Conservation (phyloP, 2,113 vertebrate species). For the Oophaga pumilio region DNA sequence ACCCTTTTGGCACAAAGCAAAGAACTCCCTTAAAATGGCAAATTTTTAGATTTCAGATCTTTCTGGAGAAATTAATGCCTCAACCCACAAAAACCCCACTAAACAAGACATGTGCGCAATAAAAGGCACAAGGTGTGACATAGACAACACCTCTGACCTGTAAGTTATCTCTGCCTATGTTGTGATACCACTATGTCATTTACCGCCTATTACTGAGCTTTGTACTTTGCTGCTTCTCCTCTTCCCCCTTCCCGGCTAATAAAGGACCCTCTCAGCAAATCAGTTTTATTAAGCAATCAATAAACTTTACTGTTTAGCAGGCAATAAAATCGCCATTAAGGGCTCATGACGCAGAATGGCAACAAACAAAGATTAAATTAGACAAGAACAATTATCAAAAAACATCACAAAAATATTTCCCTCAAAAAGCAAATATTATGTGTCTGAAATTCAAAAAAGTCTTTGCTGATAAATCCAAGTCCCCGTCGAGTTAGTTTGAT, state of each 20-base stretch:
- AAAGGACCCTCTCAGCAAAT: conserved; percentile 19
- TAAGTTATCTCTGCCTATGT: background rate
- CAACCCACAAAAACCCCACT: background rate
- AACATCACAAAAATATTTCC: background rate
- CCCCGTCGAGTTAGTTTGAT: background rate
- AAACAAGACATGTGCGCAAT: background rate
- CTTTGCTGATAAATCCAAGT: background rate
- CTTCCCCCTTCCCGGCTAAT: background rate
- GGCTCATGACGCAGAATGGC: background rate
- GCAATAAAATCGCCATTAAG: conserved; percentile 34
- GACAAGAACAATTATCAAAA: background rate
- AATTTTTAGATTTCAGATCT: background rate
- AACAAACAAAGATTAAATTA: background rate
- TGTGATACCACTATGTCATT: background rate
- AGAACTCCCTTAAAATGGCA: background rate
- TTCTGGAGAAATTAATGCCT: background rate
- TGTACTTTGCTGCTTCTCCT: background rate
- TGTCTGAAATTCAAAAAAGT: background rate
- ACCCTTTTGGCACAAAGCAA: background rate
- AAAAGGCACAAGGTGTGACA: background rate
- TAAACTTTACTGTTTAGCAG: conserved; percentile 46
- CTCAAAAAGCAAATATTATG: background rate
- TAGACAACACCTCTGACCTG: background rate
- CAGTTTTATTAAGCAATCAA: conserved; percentile 38
- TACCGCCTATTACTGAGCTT: background rate